Evolutionary conservation across 2,888 invertebrate genomes (phyloP).

Genomic region (Agonum fuliginosum): DNA sequence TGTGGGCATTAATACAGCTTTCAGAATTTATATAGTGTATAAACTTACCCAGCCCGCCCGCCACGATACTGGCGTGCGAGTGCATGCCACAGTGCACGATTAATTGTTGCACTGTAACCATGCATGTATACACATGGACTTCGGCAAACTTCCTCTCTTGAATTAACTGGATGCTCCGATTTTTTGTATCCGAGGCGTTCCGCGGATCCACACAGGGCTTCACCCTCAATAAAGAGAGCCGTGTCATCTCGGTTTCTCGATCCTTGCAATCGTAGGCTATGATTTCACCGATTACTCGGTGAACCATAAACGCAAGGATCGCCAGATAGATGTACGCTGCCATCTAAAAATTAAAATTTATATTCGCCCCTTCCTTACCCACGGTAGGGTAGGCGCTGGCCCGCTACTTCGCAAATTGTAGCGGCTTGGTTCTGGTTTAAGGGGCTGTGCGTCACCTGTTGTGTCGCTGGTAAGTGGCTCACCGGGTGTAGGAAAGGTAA

Average conservation of each 20-base stretch:
- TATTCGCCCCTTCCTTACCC: too few relatives aligned
- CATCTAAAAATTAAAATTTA: too few relatives aligned
- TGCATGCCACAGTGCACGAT: conserved; percentile 45
- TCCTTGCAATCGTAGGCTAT: conserved; percentile 33
- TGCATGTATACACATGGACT: conserved; percentile 44
- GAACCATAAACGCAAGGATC: too few relatives aligned
- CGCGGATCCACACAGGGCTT: conserved; percentile 32
- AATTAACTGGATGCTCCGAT: neutral
- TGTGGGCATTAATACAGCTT: conserved; percentile 20
- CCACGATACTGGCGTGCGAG: conserved; percentile 25
- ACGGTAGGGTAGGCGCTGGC: too few relatives aligned
- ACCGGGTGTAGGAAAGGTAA: too few relatives aligned
- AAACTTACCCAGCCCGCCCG: conserved; percentile 11
- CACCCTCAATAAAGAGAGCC: neutral
- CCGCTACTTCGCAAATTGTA: too few relatives aligned
- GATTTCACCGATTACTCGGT: neutral
- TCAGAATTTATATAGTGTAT: neutral
- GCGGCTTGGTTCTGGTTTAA: too few relatives aligned
- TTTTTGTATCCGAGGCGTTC: neutral
- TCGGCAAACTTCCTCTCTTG: conserved; percentile 8
- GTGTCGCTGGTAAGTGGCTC: too few relatives aligned
- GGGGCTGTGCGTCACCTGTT: too few relatives aligned
- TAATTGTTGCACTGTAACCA: conserved; percentile 30
- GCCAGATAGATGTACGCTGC: too few relatives aligned
- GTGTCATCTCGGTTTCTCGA: conserved; percentile 1